Base-by-base conservation (phyloP, 2,797 vertebrate species). In the Trachurus trachurus region DNA sequence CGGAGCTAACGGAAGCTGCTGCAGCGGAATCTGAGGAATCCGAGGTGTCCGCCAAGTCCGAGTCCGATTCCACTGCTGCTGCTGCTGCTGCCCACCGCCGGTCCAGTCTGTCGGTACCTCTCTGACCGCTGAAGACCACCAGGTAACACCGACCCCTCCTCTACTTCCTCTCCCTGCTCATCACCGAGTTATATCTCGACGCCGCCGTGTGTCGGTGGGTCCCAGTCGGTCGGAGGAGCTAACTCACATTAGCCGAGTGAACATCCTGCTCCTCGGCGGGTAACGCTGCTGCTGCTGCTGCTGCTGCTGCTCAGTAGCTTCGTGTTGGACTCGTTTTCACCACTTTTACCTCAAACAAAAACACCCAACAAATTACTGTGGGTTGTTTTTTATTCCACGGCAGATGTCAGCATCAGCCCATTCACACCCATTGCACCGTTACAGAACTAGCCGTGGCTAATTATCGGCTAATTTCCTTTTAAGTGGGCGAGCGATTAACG, bases 11-110 rank as follows among this genome's bases (percentile, higher is more conserved):
- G 91, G 88, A 92, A 87, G 89, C 90, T 74, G 88, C 85, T 86
- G 80, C 87, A 82, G 86, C 91, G 95, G 95, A 95, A 96, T 96
- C 92, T 91, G 89, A 93, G 92, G 94, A 95, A 96, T 95, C 91
- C 72, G 88, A 92, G 91, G 89, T 87, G 93, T 92, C 85, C 84
- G 88, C 88, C 88, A 90, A 90, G 81, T 87, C 82, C 3, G 26
- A 26, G 26, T 26, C 26, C 26, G 26, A 26, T 1, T 26, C 26
- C 26, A 26, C 26, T 26, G 26, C 26, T 26, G 26, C 26, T 26
- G 26, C 26, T 26, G 26, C 26, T 50, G 1, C 71, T 31, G 44
- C 66, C 81, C 75, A 71, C 57, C 78, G 70, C 42, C 60, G 44
- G 60, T 70, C 71, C 47, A 9, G 57, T 57, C 45, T 61, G 17